These are phyloP conservation scores for Ceratotherium simum DNA, from an alignment of 2,113 vertebrate species.

Conservation along the genomic window DNA sequence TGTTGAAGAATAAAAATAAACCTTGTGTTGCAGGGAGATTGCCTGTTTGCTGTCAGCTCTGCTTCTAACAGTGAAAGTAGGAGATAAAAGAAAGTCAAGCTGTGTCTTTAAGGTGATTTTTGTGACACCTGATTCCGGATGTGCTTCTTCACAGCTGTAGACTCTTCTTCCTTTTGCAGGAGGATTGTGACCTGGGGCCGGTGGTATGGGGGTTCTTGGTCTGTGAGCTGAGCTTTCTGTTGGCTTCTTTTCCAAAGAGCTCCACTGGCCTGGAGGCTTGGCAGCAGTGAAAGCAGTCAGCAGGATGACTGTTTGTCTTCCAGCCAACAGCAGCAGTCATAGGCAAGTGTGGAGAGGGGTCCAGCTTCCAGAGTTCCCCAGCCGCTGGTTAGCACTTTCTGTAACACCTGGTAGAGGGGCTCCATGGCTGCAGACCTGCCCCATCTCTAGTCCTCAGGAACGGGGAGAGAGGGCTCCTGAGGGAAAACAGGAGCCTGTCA, in stretches of 20 bases:
- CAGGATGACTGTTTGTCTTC: slow-evolving; percentile 61
- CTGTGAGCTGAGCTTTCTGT: slow-evolving; percentile 58
- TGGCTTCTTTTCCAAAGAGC: slow-evolving; percentile 60
- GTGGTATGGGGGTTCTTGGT: slow-evolving; percentile 17
- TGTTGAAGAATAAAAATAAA: slow-evolving; percentile 64
- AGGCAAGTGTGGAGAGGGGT: slow-evolving; percentile 41
- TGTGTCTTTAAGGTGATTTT: slow-evolving; percentile 25
- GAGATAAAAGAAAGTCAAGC: slow-evolving; percentile 55
- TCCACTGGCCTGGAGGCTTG: slow-evolving; percentile 69
- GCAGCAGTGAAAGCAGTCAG: slow-evolving; percentile 63
- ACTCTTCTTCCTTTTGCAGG: neutral
- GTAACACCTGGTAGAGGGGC: neutral
- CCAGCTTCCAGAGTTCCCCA: slow-evolving; percentile 17
- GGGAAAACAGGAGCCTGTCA: neutral
- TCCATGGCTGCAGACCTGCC: neutral
- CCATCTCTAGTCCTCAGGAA: neutral
- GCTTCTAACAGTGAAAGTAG: slow-evolving; percentile 37
- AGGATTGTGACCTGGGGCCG: slow-evolving; percentile 15
- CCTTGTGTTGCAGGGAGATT: slow-evolving; percentile 39
- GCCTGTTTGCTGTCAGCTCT: slow-evolving; percentile 63
- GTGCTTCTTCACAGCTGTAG: neutral
- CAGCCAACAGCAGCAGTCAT: slow-evolving; percentile 29
- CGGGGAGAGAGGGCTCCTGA: neutral
- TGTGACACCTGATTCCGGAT: slow-evolving; percentile 2
- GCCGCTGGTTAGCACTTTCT: neutral